Conservation (phyloP, 2,888 invertebrate genomes). For the Andrena hattorfiana region DNA sequence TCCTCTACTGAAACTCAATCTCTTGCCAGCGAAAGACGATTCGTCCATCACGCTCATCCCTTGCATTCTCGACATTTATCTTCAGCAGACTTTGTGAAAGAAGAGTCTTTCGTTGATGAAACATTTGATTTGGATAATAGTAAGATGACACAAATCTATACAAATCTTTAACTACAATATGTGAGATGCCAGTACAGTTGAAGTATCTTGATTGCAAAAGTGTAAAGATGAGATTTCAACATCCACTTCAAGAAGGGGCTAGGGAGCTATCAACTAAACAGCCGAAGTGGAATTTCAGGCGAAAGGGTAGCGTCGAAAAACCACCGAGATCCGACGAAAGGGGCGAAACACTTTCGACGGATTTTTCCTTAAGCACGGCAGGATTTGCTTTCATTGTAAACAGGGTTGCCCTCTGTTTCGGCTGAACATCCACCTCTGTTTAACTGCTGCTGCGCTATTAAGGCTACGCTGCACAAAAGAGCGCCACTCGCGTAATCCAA, state of each 20-base stretch:
- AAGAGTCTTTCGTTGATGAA: neutral
- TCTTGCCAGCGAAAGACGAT: slow-evolving; percentile 21
- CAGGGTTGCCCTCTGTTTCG: neutral
- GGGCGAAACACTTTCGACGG: neutral
- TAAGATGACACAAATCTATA: too few relatives aligned
- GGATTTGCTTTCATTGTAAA: neutral
- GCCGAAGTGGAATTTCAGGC: neutral
- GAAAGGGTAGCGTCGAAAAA: neutral
- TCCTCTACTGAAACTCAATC: slow-evolving; percentile 8
- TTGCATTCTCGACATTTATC: slow-evolving; percentile 3
- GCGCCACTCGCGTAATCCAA: slow-evolving; percentile 16
- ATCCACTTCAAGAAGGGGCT: neutral
- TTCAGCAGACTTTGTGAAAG: neutral
- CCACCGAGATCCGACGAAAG: neutral
- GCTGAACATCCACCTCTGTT: neutral
- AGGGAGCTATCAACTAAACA: neutral
- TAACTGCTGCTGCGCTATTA: slow-evolving; percentile 2
- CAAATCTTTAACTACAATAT: too few relatives aligned
- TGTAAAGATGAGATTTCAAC: too few relatives aligned
- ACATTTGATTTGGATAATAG: neutral
- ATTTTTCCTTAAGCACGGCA: neutral
- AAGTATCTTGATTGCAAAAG: too few relatives aligned
- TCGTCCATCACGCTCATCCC: slow-evolving; percentile 8
- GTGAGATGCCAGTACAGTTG: too few relatives aligned
- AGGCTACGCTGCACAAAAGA: neutral